These are phyloP conservation scores for Calameuta filiformis DNA, from an alignment of 2,888 invertebrate genomes.

Conservation along the genomic window DNA sequence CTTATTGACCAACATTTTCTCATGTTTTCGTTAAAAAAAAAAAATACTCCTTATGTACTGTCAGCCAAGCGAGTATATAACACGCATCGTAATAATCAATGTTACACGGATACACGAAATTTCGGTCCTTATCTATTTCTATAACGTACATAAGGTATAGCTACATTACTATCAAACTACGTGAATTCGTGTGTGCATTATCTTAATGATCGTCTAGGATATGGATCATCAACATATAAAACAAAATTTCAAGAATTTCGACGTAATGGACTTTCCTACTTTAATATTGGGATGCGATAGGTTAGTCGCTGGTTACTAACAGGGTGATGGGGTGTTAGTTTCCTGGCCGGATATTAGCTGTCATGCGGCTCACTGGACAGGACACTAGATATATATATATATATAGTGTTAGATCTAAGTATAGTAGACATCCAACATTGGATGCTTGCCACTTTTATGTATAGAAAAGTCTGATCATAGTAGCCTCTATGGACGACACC, in stretches of 20 bases:
- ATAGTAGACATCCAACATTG: conserved; percentile 44
- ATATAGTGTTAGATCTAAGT: conserved; percentile 39
- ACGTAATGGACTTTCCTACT: conserved; percentile 48
- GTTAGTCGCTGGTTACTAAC: conserved; percentile 42
- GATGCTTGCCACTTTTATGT: conserved; percentile 50
- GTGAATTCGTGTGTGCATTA: neutral
- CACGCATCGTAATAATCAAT: neutral
- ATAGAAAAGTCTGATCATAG: conserved; percentile 44
- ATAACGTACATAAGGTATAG: neutral
- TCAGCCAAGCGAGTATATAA: neutral
- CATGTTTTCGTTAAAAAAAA: neutral
- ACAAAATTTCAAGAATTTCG: conserved; percentile 10
- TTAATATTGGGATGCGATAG: conserved; percentile 54
- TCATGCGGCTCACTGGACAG: conserved; percentile 64
- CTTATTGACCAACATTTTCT: neutral
- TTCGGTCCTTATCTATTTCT: neutral
- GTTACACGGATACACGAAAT: neutral
- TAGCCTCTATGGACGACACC: neutral
- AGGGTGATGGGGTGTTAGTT: conserved; percentile 56
- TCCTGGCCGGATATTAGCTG: conserved; percentile 66
- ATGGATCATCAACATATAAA: neutral
- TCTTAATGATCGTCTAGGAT: neutral
- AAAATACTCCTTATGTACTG: neutral
- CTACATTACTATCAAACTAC: neutral
- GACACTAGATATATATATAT: conserved; percentile 41